Conservation (phyloP, 2,888 invertebrate species). For the Portevinia maculata region DNA sequence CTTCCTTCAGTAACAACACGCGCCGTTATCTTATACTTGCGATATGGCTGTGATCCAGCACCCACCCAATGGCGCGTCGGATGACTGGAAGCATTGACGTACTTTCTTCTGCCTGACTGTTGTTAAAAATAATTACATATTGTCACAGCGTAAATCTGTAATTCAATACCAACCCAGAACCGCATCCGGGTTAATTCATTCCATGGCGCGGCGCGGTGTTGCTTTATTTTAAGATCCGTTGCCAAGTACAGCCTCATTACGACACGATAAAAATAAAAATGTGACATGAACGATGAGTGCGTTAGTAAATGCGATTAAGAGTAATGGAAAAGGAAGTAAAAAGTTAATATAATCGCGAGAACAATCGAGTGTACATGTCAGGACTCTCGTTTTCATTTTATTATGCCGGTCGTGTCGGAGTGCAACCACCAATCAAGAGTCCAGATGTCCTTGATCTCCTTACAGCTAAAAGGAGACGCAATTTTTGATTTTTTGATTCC, state of each 20-base stretch:
- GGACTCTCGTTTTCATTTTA: no score
- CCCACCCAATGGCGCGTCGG: not conserved
- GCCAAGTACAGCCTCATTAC: slow-evolving; percentile 25
- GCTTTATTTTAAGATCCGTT: not conserved
- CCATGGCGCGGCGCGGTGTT: slow-evolving; percentile 1
- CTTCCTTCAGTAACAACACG: not conserved
- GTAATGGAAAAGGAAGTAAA: slow-evolving; percentile 6
- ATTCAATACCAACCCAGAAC: slow-evolving; percentile 39
- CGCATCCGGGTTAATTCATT: not conserved
- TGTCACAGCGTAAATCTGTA: slow-evolving; percentile 45
- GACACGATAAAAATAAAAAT: slow-evolving; percentile 35
- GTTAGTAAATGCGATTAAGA: slow-evolving; percentile 48
- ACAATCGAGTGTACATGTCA: not conserved
- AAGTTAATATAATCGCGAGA: slow-evolving; percentile 20
- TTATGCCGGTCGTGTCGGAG: no score
- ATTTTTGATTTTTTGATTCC: slow-evolving; percentile 20
- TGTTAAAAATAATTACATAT: slow-evolving; percentile 53
- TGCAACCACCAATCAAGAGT: no score
- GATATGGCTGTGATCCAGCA: slow-evolving; percentile 1
- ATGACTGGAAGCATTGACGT: not conserved
- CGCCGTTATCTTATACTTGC: slow-evolving; percentile 5
- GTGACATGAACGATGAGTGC: slow-evolving; percentile 37
- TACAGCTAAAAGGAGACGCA: slow-evolving; percentile 4
- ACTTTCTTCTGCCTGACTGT: not conserved
- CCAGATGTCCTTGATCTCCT: slow-evolving; percentile 33